phyloP scores from a whole-genome alignment of 2,113 vertebrate genomes.

The Tamias sibiricus region DNA sequence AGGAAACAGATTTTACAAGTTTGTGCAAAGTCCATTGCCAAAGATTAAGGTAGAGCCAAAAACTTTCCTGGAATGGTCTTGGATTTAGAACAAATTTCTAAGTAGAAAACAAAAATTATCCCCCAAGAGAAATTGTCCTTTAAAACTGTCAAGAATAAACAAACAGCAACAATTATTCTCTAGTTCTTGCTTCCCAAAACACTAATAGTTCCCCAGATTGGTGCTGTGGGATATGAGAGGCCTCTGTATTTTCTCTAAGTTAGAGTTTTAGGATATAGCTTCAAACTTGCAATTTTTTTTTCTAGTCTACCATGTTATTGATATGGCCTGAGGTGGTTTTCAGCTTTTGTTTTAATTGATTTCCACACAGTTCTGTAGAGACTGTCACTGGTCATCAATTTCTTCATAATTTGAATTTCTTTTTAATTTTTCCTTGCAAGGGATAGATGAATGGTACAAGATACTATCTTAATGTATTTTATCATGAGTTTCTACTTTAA shows the following conservation, averaged over 20 bases:
- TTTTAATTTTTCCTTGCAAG: background rate
- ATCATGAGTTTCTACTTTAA: background rate
- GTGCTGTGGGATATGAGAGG: constrained; percentile 10
- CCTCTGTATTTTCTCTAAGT: constrained; percentile 25
- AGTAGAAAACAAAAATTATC: constrained; percentile 48
- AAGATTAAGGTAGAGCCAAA: constrained; percentile 24
- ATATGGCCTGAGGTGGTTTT: constrained; percentile 16
- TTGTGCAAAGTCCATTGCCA: constrained; percentile 26
- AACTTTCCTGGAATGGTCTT: constrained; percentile 26
- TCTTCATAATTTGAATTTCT: constrained; percentile 6
- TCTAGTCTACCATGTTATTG: constrained; percentile 25
- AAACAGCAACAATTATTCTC: constrained; percentile 65
- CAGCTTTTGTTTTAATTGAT: constrained; percentile 46
- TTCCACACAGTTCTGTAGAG: background rate
- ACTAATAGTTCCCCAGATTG: constrained; percentile 11
- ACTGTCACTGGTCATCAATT: background rate
- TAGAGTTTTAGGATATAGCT: constrained; percentile 50
- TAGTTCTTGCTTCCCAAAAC: background rate
- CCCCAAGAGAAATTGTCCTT: constrained; percentile 62
- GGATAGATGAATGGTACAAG: background rate
- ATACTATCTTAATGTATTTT: background rate
- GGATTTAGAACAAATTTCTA: constrained; percentile 46
- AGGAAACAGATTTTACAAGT: background rate
- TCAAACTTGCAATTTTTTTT: constrained; percentile 60
- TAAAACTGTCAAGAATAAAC: constrained; percentile 72